Evolutionary conservation across 2,113 vertebrate genomes (phyloP).

Genomic region (Bettongia penicillata): DNA sequence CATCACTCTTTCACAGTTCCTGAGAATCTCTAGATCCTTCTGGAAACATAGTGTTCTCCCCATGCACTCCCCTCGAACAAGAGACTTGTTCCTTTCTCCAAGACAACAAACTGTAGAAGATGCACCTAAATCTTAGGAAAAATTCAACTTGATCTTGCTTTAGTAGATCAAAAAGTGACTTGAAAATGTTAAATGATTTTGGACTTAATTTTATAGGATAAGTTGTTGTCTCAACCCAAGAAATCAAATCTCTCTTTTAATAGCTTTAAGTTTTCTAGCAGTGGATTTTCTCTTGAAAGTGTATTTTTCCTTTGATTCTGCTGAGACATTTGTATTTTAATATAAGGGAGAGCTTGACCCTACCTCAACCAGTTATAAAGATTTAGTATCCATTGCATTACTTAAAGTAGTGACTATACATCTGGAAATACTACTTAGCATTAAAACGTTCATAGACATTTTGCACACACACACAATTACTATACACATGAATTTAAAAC

Average conservation of each 20-base stretch:
- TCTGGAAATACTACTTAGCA: constrained; percentile 50
- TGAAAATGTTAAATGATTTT: constrained; percentile 11
- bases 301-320: constrained; percentile 22
- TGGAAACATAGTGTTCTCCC: background rate
- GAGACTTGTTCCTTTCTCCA: background rate
- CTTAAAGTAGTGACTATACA: constrained; percentile 16
- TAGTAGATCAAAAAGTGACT: constrained; percentile 35
- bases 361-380: constrained; percentile 22
- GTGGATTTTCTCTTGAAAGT: constrained; percentile 37
- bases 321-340: constrained; percentile 41
- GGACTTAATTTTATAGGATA: constrained; percentile 15
- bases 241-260: constrained; percentile 30
- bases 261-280: constrained; percentile 30
- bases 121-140: background rate
- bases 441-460: constrained; percentile 52
- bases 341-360: constrained; percentile 35
- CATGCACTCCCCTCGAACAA: background rate
- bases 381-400: background rate
- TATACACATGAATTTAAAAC: constrained; percentile 27
- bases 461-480: constrained; percentile 23
- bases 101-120: background rate
- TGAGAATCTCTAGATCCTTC: background rate
- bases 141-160: constrained; percentile 12
- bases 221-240: background rate
- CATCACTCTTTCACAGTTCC: background rate